phyloP scores from a whole-genome alignment of 2,888 invertebrate genomes.

The Caenorhabditis wallacei region DNA sequence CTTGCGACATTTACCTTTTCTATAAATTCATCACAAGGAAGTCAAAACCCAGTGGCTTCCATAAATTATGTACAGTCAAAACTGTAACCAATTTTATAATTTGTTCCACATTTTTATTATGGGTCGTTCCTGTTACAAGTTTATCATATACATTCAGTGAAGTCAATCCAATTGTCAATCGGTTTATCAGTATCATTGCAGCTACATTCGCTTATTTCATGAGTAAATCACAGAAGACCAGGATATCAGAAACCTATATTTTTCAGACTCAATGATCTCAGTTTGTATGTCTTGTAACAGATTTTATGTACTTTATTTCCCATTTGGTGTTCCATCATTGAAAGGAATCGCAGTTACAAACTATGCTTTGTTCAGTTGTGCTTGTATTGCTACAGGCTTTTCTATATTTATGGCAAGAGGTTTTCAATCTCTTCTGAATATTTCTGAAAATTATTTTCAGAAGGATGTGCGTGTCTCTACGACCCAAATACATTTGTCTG shows the following conservation, averaged over 20 bases:
- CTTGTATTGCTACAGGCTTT: neutral
- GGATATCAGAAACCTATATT: neutral
- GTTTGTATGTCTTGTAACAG: slow-evolving; percentile 41
- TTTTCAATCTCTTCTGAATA: neutral
- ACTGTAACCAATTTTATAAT: slow-evolving; percentile 20
- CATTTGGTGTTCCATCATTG: slow-evolving; percentile 11
- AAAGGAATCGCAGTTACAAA: neutral
- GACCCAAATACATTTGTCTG: slow-evolving; percentile 35
- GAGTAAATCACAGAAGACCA: neutral
- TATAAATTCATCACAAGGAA: slow-evolving; percentile 2
- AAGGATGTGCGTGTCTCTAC: slow-evolving; percentile 32
- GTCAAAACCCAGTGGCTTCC: slow-evolving; percentile 29
- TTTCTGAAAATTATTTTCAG: neutral
- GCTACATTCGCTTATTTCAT: slow-evolving; percentile 31
- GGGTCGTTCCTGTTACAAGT: slow-evolving; percentile 47
- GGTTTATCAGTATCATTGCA: slow-evolving; percentile 12
- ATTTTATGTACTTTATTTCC: slow-evolving; percentile 38
- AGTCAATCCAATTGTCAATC: slow-evolving; percentile 9
- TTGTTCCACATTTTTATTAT: slow-evolving; percentile 36
- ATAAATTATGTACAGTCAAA: slow-evolving; percentile 36
- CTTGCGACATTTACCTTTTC: slow-evolving; percentile 16
- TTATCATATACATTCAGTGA: slow-evolving; percentile 15
- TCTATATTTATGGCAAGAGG: neutral
- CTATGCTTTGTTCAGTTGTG: neutral
- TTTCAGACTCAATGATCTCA: slow-evolving; percentile 22